Base-by-base conservation (phyloP, 2,888 invertebrate genomes). In the Adineta ricciae region DNA sequence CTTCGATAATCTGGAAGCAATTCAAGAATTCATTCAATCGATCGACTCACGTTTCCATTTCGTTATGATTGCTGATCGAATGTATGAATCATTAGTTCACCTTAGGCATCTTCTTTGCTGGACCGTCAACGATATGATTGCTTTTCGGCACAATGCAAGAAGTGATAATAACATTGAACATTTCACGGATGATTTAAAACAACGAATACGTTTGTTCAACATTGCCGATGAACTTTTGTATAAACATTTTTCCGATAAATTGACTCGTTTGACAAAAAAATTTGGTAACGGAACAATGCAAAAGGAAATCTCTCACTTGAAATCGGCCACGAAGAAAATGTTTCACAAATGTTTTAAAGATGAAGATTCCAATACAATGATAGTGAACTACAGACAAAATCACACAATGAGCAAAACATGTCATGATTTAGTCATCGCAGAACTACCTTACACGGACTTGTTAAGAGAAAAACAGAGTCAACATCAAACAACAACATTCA, bases 81-180 rank as follows among this genome's bases (percentile, higher is more conserved):
- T 54, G 24, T 21, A n/a, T n/a, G 54, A 54, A 54, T 54, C n/a
- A 5, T 54, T 54, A 24, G n/a, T 54, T 54, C 54, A 24, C n/a
- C 21, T 24, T n/a, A 21, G 24, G n/a, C 54, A 21, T n/a, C 24
- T n/a, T 21, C 8, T 54, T 0, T 54, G 54, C 7, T 54, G 54
- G n/a, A n/a, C 24, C 9, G 5, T 54, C 5, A n/a, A 54, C 0
- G n/a, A 54, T 54, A 8, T 54, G 2, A 21, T 54, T n/a, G n/a
- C 7, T 8, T 54, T 54, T 4, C 24, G n/a, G 8, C n/a, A 54
- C 7, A 54, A 54, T 54, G n/a, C n/a, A 5, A 1, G n/a, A 54
- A 24, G 21, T n/a, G 9, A 1, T 0, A 21, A n/a, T 5, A 1
- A 21, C 1, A 8, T 21, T 4, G 1, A 7, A 24, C 24, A 8